Percentiles rank a stretch among this genome's conserved stretches.
Conservation (phyloP, 1,140 invertebrate genomes). For the Piezodorus guildinii region DNA sequence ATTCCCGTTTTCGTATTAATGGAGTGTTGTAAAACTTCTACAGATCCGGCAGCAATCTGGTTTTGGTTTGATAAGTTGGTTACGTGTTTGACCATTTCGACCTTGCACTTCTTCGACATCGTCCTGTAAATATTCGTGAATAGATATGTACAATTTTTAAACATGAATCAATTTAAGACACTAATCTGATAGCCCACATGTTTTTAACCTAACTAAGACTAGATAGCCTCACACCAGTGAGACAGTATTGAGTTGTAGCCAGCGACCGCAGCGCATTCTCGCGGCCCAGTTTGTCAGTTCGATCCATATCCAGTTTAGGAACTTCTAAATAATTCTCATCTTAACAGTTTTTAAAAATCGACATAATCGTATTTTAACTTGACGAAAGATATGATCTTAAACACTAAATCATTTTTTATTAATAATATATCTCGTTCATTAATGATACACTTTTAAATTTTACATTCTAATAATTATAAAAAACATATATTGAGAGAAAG, state of each 20-base stretch:
- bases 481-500: no score
- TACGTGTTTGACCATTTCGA: background rate
- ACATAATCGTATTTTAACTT: no score
- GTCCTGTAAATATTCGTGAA: background rate
- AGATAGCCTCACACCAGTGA: no score
- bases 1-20: background rate
- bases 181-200: background rate
- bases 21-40: background rate
- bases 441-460: background rate
- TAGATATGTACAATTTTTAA: background rate
- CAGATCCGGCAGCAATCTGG: no score
- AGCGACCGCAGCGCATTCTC: no score
- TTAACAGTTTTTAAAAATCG: no score
- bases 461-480: no score
- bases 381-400: background rate
- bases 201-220: background rate
- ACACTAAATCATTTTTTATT: background rate
- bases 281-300: no score
- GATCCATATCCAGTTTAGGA: no score
- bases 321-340: background rate
- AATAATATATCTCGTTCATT: background rate
- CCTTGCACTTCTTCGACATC: constrained; percentile 19
- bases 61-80: background rate
- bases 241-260: no score
- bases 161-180: background rate